Conservation (phyloP, 1,140 invertebrate genomes). For the Drosophila nigromelanica region DNA sequence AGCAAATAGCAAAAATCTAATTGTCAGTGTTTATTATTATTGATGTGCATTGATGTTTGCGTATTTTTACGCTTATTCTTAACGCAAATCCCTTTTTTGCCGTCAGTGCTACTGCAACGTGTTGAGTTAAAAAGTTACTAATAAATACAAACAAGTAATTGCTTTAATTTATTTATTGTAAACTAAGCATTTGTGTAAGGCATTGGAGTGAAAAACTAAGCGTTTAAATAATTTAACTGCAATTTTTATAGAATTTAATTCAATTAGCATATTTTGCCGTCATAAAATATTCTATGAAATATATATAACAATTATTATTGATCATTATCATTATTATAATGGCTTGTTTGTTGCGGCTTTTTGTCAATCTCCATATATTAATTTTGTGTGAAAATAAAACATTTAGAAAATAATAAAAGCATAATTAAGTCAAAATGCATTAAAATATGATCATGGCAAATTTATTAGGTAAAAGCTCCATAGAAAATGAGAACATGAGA, state of each 20-base stretch:
- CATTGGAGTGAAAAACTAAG: conserved; percentile 34
- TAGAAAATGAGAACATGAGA: conserved; percentile 33
- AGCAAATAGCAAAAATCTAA: conserved; percentile 69
- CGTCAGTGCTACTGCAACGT: conserved; percentile 19
- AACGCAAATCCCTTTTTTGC: conserved; percentile 38
- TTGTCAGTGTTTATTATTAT: conserved; percentile 79
- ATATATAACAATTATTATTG: conserved; percentile 47
- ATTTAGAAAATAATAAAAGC: conserved; percentile 59
- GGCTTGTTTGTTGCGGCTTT: conserved; percentile 83
- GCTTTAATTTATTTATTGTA: conserved; percentile 19
- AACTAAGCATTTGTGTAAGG: conserved; percentile 1
- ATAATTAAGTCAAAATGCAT: conserved; percentile 21
- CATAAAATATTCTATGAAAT: conserved; percentile 45
- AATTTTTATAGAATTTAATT: conserved; percentile 74
- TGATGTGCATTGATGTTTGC: conserved; percentile 67
- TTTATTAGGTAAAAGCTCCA: conserved; percentile 42
- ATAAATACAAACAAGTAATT: conserved; percentile 9
- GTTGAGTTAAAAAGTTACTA: conserved; percentile 18
- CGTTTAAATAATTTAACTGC: conserved; percentile 55
- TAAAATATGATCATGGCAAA: conserved; percentile 29
- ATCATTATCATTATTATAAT: conserved; percentile 58
- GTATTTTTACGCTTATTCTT: conserved; percentile 51
- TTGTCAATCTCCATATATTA: conserved; percentile 68
- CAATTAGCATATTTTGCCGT: conserved; percentile 70
- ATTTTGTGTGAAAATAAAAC: conserved; percentile 48